phyloP scores from a whole-genome alignment of 2,888 invertebrate genomes.

The Podabrus alpinus region DNA sequence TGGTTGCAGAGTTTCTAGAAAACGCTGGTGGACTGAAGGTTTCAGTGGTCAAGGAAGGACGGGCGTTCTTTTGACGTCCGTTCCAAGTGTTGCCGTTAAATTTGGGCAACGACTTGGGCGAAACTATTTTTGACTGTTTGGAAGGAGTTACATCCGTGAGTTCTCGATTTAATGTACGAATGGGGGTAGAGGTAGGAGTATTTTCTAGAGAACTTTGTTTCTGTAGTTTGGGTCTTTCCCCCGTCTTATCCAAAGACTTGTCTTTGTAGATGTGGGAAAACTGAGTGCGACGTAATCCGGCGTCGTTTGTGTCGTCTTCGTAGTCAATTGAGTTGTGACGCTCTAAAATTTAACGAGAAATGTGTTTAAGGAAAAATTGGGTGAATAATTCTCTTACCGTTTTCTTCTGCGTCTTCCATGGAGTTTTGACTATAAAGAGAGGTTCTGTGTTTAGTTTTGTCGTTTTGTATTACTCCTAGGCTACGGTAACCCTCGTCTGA shows the following conservation, averaged over 20 bases:
- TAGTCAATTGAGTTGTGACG: conserved; percentile 64
- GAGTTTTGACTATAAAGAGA: conserved; percentile 75
- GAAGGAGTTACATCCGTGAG: conserved; percentile 52
- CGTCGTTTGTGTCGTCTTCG: conserved; percentile 69
- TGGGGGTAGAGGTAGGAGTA: conserved; percentile 54
- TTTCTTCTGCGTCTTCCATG: conserved; percentile 73
- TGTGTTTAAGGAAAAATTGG: not conserved
- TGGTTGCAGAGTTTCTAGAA: conserved; percentile 49
- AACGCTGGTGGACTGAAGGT: conserved; percentile 60
- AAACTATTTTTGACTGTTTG: conserved; percentile 51
- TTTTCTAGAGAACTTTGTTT: conserved; percentile 54
- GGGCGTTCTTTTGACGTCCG: conserved; percentile 60
- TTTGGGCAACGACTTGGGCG: conserved; percentile 56
- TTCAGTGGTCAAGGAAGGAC: conserved; percentile 64
- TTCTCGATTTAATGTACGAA: conserved; percentile 50
- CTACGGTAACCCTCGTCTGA: conserved; percentile 86
- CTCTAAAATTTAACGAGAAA: conserved; percentile 57
- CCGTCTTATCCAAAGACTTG: conserved; percentile 43
- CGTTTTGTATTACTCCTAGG: conserved; percentile 69
- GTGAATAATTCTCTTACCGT: conserved; percentile 58
- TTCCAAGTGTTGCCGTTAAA: conserved; percentile 74
- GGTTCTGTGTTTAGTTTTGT: conserved; percentile 60
- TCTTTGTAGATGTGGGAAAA: conserved; percentile 66
- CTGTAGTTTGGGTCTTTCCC: conserved; percentile 17
- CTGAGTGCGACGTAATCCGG: conserved; percentile 73